Conservation (phyloP, 2,888 invertebrate species). For the Epinotia bilunana region DNA sequence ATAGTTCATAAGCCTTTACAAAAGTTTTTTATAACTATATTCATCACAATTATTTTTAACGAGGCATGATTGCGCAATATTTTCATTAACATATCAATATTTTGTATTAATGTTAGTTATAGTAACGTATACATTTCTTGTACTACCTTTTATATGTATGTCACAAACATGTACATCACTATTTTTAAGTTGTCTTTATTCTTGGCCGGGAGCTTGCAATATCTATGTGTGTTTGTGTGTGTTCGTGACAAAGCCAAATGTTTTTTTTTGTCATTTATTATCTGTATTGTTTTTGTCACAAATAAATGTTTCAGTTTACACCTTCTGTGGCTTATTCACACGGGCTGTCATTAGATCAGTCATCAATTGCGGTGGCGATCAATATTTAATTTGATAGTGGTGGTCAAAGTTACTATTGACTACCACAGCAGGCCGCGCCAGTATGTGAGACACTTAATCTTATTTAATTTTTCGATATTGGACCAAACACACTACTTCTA, state of each 20-base stretch:
- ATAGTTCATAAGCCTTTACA: slow-evolving; percentile 47
- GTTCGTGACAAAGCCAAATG: no score
- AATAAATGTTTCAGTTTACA: neutral
- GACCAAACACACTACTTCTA: no score
- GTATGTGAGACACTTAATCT: no score
- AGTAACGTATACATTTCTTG: slow-evolving; percentile 36
- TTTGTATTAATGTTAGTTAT: slow-evolving; percentile 24
- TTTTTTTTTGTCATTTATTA: no score
- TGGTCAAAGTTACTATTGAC: no score
- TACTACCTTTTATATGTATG: slow-evolving; percentile 42
- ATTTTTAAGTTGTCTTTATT: slow-evolving; percentile 21
- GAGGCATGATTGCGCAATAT: slow-evolving; percentile 30
- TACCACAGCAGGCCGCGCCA: no score
- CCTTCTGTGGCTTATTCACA: neutral
- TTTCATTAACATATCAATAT: slow-evolving; percentile 38
- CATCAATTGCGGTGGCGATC: neutral
- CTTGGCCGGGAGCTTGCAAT: slow-evolving; percentile 39
- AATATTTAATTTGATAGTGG: no score
- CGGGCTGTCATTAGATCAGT: neutral
- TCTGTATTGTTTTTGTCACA: no score
- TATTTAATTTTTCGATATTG: no score
- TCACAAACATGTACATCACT: slow-evolving; percentile 34
- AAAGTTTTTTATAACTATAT: slow-evolving; percentile 30
- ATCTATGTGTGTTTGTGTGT: neutral
- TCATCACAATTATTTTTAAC: slow-evolving; percentile 38